Base-by-base conservation (phyloP, 2,113 vertebrate genomes). In the Tympanuchus pallidicinctus region DNA sequence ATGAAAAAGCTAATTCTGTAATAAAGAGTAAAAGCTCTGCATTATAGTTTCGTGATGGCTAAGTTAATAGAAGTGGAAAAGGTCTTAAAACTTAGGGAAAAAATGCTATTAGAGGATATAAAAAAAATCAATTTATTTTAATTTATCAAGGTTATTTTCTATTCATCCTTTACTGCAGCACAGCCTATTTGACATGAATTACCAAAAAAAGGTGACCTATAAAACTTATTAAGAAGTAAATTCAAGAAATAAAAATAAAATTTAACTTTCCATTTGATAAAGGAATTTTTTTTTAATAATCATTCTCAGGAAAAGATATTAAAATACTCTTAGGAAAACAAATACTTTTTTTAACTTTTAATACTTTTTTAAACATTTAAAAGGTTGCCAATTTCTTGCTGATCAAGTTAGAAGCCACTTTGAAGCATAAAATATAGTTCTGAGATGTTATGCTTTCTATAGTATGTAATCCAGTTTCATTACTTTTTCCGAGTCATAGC, bases 391-490 rank as follows among this genome's bases (percentile, higher is more conserved):
- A 71, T 95, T 89, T 7, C 12, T 70, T 54, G 18, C 73, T 80
- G 63, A 89, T 90, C 64, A 93, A 75, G 50, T 32, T 57, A 84
- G 42, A 93, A 92, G 86, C 40, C 54, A 78, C 91, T 94, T 70
- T 83, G 71, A 91, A 93, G 15, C 28, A 6, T 88, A 95, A 95
- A 94, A 92, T 13, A 3, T 36, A 71, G 74, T n/a, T 95, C 76
- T 91, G 50, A 74, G 32, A 76, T 96, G 87, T 95, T 93, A 91
- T 71, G 30, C 38, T 52, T 96, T 74, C 60, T 24, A 84, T 76
- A 95, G 97, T 96, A 97, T 57, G 81, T 81, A 96, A 96, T 94
- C 86, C 94, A 91, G 27, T 54, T 96, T 89, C 87, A 94, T 93
- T 96, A 94, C 52, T 92, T 96, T 96, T 93, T 59, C 28, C 96